A percentile compares a stretch with the other conserved stretches of the same genome.
These are phyloP conservation scores for Apocheima hispidaria DNA, from an alignment of 2,888 invertebrate genomes.

Conservation along the genomic window DNA sequence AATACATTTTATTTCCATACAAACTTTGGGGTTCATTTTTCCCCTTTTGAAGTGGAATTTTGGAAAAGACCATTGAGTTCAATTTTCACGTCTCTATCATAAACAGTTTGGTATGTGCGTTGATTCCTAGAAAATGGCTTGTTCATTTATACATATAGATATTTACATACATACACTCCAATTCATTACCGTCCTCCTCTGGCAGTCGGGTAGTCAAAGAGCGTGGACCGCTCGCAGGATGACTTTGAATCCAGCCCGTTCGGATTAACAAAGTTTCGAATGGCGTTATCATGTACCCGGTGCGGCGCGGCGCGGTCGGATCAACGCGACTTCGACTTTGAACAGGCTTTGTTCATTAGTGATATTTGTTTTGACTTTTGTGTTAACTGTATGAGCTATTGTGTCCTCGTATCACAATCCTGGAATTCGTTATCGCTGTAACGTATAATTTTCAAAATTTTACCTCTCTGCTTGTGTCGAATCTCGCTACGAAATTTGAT, in stretches of 20 bases:
- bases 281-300: conserved; percentile 43
- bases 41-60: too few relatives aligned
- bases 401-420: not conserved
- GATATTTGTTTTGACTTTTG: conserved; percentile 17
- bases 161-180: too few relatives aligned
- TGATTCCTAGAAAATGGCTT: too few relatives aligned
- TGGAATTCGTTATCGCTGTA: not conserved
- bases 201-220: not conserved
- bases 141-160: too few relatives aligned
- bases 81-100: too few relatives aligned
- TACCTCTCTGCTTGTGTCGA: too few relatives aligned
- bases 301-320: conserved; percentile 17
- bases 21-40: too few relatives aligned
- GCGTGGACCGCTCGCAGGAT: not conserved
- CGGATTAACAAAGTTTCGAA: conserved; percentile 42
- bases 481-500: too few relatives aligned
- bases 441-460: conserved; percentile 10
- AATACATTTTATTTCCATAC: too few relatives aligned
- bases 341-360: conserved; percentile 30
- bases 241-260: conserved; percentile 34
- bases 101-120: too few relatives aligned
- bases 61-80: too few relatives aligned
- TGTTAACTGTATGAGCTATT: conserved; percentile 4
- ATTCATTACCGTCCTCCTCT: not conserved
- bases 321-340: conserved; percentile 28